Evolutionary conservation across 2,797 vertebrate genomes (phyloP).

Genomic region (Gorsachius magnificus): DNA sequence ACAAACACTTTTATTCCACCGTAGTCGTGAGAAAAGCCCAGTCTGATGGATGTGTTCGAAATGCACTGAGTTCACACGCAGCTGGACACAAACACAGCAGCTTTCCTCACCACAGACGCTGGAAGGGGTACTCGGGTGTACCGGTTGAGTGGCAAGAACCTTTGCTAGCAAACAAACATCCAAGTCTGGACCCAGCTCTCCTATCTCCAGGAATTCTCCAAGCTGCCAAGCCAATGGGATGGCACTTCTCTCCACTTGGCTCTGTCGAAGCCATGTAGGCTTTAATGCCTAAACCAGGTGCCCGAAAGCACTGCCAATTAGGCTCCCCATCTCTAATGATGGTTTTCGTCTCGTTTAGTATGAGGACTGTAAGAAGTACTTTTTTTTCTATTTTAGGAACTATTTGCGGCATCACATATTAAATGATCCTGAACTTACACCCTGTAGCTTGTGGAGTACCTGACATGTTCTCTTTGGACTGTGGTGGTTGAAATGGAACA

Average conservation of each 20-base stretch:
- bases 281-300: background rate
- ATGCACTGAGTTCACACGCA: accelerated
- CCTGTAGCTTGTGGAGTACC: background rate
- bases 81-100: background rate
- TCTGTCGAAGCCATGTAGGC: background rate
- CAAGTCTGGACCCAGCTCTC: background rate
- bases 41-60: background rate
- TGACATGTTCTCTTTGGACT: background rate
- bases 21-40: background rate
- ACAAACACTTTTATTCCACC: background rate
- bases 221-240: background rate
- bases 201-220: background rate
- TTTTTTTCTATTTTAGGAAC: background rate
- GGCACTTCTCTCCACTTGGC: background rate
- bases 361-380: background rate
- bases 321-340: background rate
- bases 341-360: background rate
- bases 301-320: background rate
- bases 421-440: background rate
- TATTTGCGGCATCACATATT: background rate
- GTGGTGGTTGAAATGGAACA: constrained; percentile 12
- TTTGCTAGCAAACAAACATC: background rate
- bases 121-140: background rate
- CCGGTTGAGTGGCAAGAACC: background rate
- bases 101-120: background rate